Base-by-base conservation (phyloP, 1,140 invertebrate genomes). In the Microplitis mediator region DNA sequence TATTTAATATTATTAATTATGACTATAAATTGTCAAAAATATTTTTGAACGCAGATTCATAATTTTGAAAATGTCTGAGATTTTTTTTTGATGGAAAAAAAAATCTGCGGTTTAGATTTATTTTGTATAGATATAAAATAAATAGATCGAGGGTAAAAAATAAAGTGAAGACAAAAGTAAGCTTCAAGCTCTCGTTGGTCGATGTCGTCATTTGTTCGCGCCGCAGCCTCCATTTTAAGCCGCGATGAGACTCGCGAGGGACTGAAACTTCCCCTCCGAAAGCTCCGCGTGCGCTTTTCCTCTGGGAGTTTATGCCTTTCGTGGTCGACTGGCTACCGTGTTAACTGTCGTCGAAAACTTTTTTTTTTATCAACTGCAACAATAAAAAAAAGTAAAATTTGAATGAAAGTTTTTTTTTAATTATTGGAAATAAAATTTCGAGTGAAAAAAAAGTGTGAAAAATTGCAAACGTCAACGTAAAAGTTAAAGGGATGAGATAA, bases 401-500 rank as follows among this genome's bases (percentile, higher is more conserved):
- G 64, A 52, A 16, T 61, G 11, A 6, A 32, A 32, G 8, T 31
- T 62, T 16, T n/a, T 62, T 62, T 62, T 8, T 31, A 23, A 14
- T 11, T 31, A 31, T 62, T 54, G 4, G 16, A 58, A 58, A 58
- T 9, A 14, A n/a, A 11, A 54, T n/a, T 3, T 6, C 4, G 11
- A 39, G 39, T 71, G 77, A 77, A 78, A 77, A 69, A 72, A 72
- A 68, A 75, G 72, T 64, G 71, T 68, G 69, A 74, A 58, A 69
- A 63, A 52, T 65, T 32, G 68, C 63, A 56, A 67, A 71, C 64
- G 64, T 67, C 23, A 50, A 50, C 64, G 54, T 69, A 75, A 77
- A 79, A 77, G 76, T 77, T 82, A 75, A 83, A 82, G 80, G 81
- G 82, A 82, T 84, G 78, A 76, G 71, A 62, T 62, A 71, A 50